Conservation (phyloP, 2,797 vertebrate genomes). For the Sparus aurata region DNA sequence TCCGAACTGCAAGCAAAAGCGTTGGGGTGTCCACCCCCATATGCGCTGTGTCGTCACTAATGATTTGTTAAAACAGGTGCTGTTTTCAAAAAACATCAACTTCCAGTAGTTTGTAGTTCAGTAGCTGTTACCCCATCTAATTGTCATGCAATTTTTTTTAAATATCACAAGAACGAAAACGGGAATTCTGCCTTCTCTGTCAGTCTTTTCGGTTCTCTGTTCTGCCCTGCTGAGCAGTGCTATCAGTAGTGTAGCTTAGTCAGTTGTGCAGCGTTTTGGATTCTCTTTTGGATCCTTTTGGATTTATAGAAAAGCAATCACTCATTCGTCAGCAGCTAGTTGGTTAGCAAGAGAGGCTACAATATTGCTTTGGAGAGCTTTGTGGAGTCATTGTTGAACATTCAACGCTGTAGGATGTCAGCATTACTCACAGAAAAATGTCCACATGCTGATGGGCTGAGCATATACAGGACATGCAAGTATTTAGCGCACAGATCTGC, state of each 20-base stretch:
- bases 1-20: background rate
- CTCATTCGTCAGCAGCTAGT: background rate
- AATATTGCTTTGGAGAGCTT: background rate
- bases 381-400: background rate
- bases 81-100: background rate
- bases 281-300: background rate
- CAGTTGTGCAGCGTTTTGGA: background rate
- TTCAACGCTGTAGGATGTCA: background rate
- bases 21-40: background rate
- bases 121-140: too few relatives aligned
- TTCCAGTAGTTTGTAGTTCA: background rate
- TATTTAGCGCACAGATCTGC: conserved; percentile 12
- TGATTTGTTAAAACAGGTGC: background rate
- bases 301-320: background rate
- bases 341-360: background rate
- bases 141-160: too few relatives aligned
- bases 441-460: background rate
- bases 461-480: background rate
- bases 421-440: background rate
- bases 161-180: too few relatives aligned
- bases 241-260: background rate
- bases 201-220: background rate
- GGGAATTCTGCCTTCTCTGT: too few relatives aligned
- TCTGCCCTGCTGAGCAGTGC: background rate
- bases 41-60: background rate